Base-by-base conservation (phyloP, 2,888 invertebrate species). In the Rugalucina vietnamica region DNA sequence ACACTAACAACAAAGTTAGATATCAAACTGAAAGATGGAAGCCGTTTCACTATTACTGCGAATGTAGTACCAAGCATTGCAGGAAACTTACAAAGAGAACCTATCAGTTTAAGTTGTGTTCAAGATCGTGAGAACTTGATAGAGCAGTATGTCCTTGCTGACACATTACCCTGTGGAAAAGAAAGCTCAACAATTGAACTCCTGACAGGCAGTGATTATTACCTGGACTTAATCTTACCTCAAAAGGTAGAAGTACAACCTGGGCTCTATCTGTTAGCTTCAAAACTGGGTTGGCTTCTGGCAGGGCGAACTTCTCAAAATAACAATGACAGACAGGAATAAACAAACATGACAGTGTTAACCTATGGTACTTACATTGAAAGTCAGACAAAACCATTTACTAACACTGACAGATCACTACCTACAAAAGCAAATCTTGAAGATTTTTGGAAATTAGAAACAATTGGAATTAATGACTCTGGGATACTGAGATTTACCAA, bases 181-280 rank as follows among this genome's bases (percentile, higher is more conserved):
- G 71, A 71, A 24, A 71, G 24, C 12, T 71, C 71, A 36, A 36
- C 36, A 8, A 39, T 71, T 18, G 71, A 71, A 10, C n/a, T 71
- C 1, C 39, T 71, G 3, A n/a, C 36, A 34, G 71, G 71, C 14
- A 71, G 36, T 39, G 71, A 71, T 29, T 71, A 71, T 24, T 71
- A 71, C 24, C 39, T 71, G 8, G 71, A 71, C n/a, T 14, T 36
- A 4, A 71, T 69, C 4, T 21, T 69, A 14, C 14, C 32, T 14
- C 69, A 69, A 69, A 69, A 36, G 69, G 69, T 69, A 36, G 39
- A 71, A 71, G 36, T 71, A 8, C 34, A 34, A 21, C 71, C 34
- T 27, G 71, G 71, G 10, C 39, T 71, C 4, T 71, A 71, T 24
- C 5, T 71, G 36, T 29, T 71, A 5, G 71, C 8, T 4, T 71